Evolutionary conservation across 2,797 vertebrate genomes (phyloP).

Genomic region (Bucorvus abyssinicus): DNA sequence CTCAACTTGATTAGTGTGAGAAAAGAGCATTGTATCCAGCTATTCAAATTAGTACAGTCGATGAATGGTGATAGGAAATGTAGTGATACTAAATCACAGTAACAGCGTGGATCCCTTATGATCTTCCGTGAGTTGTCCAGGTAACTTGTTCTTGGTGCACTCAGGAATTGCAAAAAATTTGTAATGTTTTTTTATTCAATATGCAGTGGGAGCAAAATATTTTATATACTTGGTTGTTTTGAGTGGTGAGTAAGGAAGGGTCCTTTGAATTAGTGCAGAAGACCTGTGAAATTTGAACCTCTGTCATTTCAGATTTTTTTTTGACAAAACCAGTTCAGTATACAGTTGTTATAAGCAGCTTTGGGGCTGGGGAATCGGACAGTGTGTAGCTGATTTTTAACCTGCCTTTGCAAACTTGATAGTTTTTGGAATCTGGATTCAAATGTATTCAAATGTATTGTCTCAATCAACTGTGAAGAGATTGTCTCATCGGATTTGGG

Average conservation of each 20-base stretch:
- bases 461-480: background rate
- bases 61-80: background rate
- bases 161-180: background rate
- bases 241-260: background rate
- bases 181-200: background rate
- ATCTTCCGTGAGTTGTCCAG: background rate
- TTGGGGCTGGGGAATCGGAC: background rate
- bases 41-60: background rate
- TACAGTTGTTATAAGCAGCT: background rate
- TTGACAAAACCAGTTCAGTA: background rate
- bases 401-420: background rate
- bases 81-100: background rate
- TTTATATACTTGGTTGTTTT: background rate
- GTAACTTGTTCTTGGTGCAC: background rate
- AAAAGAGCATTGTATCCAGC: background rate
- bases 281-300: background rate
- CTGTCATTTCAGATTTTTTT: background rate
- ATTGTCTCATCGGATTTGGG: background rate
- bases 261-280: background rate
- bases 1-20: background rate
- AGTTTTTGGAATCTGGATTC: background rate
- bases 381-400: background rate
- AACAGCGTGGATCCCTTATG: background rate
- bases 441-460: background rate
- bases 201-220: background rate